These are phyloP conservation scores for Furcifer pardalis DNA, from an alignment of 2,797 vertebrate genomes.

Conservation along the genomic window DNA sequence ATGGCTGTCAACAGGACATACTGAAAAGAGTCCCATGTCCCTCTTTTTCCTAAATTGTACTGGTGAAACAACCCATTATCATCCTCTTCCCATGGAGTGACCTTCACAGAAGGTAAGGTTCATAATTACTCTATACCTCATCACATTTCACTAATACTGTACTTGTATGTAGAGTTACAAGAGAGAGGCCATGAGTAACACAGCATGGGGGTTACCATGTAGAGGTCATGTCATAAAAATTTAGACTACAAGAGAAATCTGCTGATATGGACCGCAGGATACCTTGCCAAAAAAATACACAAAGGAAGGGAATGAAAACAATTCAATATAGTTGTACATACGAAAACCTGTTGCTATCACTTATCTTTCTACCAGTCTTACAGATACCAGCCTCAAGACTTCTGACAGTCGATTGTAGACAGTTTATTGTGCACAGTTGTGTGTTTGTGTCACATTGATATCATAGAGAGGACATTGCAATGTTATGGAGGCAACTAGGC, in stretches of 20 bases:
- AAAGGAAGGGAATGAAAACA: not conserved
- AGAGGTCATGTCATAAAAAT: not conserved
- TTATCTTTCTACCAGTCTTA: not conserved
- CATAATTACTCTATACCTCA: not conserved
- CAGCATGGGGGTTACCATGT: not conserved
- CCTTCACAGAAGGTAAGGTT: not conserved
- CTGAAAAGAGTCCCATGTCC: no score
- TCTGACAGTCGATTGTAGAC: not conserved
- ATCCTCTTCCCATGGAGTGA: no score
- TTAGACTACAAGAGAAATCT: not conserved
- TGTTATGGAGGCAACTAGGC: no score
- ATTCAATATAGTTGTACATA: not conserved
- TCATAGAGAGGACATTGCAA: not conserved
- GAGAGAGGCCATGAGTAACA: not conserved
- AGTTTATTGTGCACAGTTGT: not conserved
- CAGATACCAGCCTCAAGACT: not conserved
- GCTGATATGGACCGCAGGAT: not conserved
- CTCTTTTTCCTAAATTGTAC: no score
- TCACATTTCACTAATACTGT: not conserved
- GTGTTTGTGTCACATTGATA: not conserved
- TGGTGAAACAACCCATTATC: no score
- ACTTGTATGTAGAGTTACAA: not conserved
- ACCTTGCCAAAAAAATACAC: not conserved
- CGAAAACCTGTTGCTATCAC: not conserved
- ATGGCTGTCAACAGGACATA: no score